These are phyloP conservation scores for Meloidogyne hapla DNA, from an alignment of 1,140 invertebrate genomes.

Conservation along the genomic window DNA sequence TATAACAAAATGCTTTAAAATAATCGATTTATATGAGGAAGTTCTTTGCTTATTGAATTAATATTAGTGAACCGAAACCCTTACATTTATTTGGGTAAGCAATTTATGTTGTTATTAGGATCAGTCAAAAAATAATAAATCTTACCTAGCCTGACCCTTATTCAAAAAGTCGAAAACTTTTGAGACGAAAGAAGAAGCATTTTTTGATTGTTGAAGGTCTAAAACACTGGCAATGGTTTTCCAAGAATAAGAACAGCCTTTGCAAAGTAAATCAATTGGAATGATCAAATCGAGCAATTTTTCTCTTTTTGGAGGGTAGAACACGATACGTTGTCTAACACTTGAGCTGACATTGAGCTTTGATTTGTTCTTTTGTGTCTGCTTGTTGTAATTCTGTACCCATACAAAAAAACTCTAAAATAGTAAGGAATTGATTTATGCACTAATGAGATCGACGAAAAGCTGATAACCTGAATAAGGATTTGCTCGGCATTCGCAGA, in stretches of 20 bases:
- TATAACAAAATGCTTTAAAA: too few relatives aligned
- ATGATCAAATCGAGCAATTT: constrained; percentile 15
- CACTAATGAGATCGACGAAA: background rate
- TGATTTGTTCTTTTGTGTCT: background rate
- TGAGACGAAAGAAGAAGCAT: background rate
- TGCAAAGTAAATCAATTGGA: background rate
- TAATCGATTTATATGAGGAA: too few relatives aligned
- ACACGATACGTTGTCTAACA: background rate
- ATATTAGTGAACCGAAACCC: too few relatives aligned
- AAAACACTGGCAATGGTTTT: constrained; percentile 10
- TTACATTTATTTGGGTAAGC: too few relatives aligned
- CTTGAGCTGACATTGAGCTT: background rate
- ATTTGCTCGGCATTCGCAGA: background rate
- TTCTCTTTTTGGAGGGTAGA: background rate
- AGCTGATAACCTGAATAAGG: background rate
- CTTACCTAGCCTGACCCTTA: background rate
- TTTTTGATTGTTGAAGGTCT: constrained; percentile 8
- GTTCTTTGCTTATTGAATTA: too few relatives aligned
- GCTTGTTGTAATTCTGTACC: constrained; percentile 14
- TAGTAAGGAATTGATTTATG: background rate
- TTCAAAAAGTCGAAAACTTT: background rate
- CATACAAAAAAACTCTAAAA: constrained; percentile 21
- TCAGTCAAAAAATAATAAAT: background rate
- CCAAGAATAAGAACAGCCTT: constrained; percentile 8
- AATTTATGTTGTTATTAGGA: too few relatives aligned